Evolutionary conservation across 2,113 vertebrate genomes (phyloP).

Genomic region (Stictonetta naevosa): DNA sequence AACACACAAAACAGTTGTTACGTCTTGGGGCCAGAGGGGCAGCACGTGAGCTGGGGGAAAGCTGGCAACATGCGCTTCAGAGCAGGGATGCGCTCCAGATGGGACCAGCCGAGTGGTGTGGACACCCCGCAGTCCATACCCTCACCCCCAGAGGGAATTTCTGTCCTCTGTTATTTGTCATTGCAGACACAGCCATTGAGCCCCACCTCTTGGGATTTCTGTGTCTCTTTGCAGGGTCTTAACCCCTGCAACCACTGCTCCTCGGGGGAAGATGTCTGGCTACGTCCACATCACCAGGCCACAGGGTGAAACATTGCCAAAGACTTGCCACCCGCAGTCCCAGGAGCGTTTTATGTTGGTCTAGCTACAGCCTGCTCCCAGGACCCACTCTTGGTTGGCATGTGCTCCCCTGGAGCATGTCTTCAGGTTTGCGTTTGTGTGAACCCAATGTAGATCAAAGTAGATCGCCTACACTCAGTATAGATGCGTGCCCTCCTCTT

Average conservation of each 20-base stretch:
- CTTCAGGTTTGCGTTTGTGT: neutral
- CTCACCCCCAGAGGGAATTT: neutral
- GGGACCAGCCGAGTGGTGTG: neutral
- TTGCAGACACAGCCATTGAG: neutral
- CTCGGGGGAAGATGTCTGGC: neutral
- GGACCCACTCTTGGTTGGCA: neutral
- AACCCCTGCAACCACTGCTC: neutral
- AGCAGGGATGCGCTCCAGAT: neutral
- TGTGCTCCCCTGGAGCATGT: neutral
- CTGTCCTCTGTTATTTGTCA: neutral
- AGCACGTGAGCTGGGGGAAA: neutral
- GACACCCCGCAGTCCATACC: neutral
- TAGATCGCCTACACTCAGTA: neutral
- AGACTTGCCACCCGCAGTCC: neutral
- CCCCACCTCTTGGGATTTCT: neutral
- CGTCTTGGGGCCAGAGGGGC: neutral
- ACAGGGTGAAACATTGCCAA: neutral
- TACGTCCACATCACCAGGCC: neutral
- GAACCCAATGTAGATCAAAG: neutral
- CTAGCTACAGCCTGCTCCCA: neutral
- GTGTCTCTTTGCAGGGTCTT: neutral
- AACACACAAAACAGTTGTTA: neutral
- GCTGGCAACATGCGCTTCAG: accelerated
- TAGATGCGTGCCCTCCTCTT: neutral
- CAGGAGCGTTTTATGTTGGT: neutral